Evolutionary conservation across 2,113 vertebrate genomes (phyloP).

Genomic region (Enhydra lutris): DNA sequence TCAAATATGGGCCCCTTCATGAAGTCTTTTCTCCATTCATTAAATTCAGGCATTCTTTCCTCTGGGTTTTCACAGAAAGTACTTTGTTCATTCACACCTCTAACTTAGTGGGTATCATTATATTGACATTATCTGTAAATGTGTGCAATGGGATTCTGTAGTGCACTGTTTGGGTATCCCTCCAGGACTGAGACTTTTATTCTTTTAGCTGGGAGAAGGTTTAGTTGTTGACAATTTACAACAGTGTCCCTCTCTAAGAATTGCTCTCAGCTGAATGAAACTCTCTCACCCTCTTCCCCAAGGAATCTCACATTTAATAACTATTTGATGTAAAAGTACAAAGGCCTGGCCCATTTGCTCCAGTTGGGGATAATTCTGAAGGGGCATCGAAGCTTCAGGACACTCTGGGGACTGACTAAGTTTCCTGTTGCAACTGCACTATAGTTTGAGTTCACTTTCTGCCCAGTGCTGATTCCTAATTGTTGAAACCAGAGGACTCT

Average conservation of each 20-base stretch:
- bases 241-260: neutral
- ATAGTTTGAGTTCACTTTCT: neutral
- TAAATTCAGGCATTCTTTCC: neutral
- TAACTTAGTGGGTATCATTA: neutral
- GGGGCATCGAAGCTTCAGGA: neutral
- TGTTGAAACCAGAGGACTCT: neutral
- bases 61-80: neutral
- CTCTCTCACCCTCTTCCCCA: neutral
- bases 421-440: neutral
- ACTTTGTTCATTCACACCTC: neutral
- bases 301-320: constrained; percentile 20
- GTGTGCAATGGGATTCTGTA: neutral
- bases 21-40: neutral
- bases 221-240: neutral
- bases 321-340: constrained; percentile 32
- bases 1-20: neutral
- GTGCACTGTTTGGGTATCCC: neutral
- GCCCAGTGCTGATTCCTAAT: neutral
- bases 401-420: neutral
- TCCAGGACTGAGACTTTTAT: neutral
- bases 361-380: neutral
- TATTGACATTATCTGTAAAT: neutral
- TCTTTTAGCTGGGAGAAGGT: neutral
- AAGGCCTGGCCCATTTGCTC: neutral
- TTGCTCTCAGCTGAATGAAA: constrained; percentile 11